phyloP scores from a whole-genome alignment of 2,113 vertebrate species.

The Xenopus tropicalis region DNA sequence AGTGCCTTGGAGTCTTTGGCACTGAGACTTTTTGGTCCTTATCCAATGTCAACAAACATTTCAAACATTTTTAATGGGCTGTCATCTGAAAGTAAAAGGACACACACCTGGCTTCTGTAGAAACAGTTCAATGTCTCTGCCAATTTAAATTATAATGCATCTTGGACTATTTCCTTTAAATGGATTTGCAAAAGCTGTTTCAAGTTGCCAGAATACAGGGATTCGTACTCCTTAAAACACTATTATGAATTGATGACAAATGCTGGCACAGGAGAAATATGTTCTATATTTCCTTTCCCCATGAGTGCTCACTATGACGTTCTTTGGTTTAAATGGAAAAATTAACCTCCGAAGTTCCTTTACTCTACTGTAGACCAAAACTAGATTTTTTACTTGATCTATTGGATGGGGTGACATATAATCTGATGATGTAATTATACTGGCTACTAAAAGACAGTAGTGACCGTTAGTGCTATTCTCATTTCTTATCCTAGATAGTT shows the following conservation, averaged over 20 bases:
- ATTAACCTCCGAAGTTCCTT: too few relatives aligned
- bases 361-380: too few relatives aligned
- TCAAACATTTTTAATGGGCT: conserved; percentile 38
- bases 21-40: conserved; percentile 7
- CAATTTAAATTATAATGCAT: conserved; percentile 4
- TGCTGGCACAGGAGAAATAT: neutral
- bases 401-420: too few relatives aligned
- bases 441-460: too few relatives aligned
- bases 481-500: too few relatives aligned
- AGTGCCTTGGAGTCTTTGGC: conserved; percentile 22
- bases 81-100: conserved; percentile 29
- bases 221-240: neutral
- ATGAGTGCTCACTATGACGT: too few relatives aligned
- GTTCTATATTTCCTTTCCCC: neutral
- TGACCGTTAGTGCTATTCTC: too few relatives aligned
- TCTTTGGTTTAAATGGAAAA: too few relatives aligned
- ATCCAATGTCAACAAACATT: conserved; percentile 32
- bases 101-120: conserved; percentile 36
- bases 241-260: neutral
- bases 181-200: conserved; percentile 2
- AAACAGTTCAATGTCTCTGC: conserved; percentile 7
- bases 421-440: too few relatives aligned
- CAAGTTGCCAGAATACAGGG: neutral
- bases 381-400: too few relatives aligned
- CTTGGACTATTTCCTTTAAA: conserved; percentile 19